Conservation (phyloP, 2,797 vertebrate genomes). For the Neomorphus geoffroyi region DNA sequence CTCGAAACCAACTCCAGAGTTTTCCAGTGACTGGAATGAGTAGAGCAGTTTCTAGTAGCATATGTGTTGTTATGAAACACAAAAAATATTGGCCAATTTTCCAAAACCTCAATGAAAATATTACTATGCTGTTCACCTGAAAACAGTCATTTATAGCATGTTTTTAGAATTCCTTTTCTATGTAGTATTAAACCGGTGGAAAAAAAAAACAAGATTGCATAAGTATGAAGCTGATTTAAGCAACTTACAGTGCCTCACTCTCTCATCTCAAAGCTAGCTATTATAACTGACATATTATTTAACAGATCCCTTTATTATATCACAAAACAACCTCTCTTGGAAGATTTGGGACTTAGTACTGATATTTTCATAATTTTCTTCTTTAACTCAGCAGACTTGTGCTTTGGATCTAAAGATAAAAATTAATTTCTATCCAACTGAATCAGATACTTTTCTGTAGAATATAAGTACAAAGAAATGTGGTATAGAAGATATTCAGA, state of each 20-base stretch:
- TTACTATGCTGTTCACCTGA: background rate
- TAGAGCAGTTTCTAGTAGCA: background rate
- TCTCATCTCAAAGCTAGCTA: background rate
- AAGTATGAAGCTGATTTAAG: background rate
- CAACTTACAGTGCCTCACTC: background rate
- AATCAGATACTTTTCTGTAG: background rate
- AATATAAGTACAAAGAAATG: background rate
- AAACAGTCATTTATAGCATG: background rate
- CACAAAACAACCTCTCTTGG: background rate
- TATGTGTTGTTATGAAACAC: background rate
- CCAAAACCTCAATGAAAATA: background rate
- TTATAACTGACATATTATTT: background rate
- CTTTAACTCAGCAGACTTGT: background rate
- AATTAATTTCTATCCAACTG: background rate
- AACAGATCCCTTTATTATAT: background rate
- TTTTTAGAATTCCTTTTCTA: background rate
- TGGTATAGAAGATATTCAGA: background rate
- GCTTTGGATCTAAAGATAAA: background rate
- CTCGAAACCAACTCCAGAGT: background rate
- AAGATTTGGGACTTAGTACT: background rate
- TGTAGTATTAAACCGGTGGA: background rate
- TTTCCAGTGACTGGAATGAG: background rate
- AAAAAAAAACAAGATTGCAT: background rate
- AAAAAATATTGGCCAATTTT: background rate
- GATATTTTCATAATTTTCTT: background rate